Conservation (phyloP, 2,888 invertebrate genomes). For the Drosophila flavopinicola region DNA sequence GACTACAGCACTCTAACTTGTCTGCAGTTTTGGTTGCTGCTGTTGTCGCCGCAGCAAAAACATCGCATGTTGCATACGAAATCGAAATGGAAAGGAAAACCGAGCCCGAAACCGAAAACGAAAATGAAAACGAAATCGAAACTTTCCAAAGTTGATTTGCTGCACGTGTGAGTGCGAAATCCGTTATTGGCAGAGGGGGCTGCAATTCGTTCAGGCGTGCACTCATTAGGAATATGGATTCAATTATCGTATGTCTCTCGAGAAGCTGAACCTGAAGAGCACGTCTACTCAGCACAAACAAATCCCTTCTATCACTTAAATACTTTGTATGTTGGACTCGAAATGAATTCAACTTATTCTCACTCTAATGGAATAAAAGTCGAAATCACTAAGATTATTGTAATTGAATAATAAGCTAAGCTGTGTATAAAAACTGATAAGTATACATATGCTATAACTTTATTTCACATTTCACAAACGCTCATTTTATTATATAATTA, state of each 20-base stretch:
- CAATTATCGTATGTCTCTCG: constrained; percentile 53
- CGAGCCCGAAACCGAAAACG: constrained; percentile 1
- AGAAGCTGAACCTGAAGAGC: constrained; percentile 9
- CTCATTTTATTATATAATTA: too few relatives aligned
- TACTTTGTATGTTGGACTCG: too few relatives aligned
- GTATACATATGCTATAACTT: too few relatives aligned
- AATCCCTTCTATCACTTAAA: constrained; percentile 2
- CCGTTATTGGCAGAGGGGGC: constrained; percentile 19
- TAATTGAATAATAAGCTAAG: background rate
- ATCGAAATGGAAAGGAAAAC: constrained; percentile 48
- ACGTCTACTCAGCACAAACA: constrained; percentile 28
- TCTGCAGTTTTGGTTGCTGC: constrained; percentile 3
- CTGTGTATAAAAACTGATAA: too few relatives aligned
- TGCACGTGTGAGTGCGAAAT: constrained; percentile 50
- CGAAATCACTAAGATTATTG: background rate
- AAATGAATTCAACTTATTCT: background rate
- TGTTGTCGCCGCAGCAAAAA: constrained; percentile 20
- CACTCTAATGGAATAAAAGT: background rate
- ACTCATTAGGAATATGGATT: constrained; percentile 71
- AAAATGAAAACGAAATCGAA: constrained; percentile 28
- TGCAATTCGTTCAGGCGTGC: constrained; percentile 44
- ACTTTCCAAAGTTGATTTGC: constrained; percentile 53
- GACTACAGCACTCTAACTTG: background rate
- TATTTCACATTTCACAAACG: too few relatives aligned
- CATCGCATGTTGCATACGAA: constrained; percentile 65